Percentiles rank a stretch among this genome's conserved stretches.
phyloP scores from a whole-genome alignment of 2,113 vertebrate genomes.

The Zosterops borbonicus region DNA sequence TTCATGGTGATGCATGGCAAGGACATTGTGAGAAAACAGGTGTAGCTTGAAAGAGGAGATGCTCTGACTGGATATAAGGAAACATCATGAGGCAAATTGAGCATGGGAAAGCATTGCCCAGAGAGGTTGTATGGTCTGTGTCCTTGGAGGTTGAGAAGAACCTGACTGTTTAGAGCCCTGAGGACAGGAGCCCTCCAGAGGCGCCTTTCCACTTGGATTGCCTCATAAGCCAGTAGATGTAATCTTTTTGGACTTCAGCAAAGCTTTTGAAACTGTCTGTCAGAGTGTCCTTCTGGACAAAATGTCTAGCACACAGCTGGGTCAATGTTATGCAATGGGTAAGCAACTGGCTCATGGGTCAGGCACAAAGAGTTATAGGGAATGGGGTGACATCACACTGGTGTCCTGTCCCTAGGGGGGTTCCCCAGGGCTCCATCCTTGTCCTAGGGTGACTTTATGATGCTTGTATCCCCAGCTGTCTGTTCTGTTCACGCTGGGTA shows the following conservation, averaged over 20 bases:
- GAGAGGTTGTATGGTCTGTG: not conserved
- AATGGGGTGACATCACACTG: not conserved
- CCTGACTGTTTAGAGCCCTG: not conserved
- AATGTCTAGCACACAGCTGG: not conserved
- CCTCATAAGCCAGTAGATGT: not conserved
- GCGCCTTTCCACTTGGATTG: not conserved
- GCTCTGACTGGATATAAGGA: not conserved
- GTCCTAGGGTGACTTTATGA: not conserved
- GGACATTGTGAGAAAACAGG: not conserved
- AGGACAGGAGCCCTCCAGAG: not conserved
- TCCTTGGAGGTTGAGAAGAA: not conserved
- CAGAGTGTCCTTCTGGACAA: not conserved
- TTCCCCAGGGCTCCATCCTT: not conserved
- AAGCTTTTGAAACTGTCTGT: not conserved
- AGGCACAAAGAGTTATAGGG: not conserved
- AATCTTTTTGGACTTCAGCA: not conserved
- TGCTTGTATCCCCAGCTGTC: fast-evolving
- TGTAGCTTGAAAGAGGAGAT: not conserved
- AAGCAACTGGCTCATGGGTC: not conserved
- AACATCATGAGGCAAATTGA: not conserved
- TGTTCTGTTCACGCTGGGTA: not conserved
- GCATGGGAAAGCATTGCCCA: not conserved
- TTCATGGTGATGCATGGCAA: not conserved
- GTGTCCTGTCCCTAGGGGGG: not conserved
- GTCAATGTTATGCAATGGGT: not conserved